Conservation (phyloP, 2,113 vertebrate species). For the Bos indicus region DNA sequence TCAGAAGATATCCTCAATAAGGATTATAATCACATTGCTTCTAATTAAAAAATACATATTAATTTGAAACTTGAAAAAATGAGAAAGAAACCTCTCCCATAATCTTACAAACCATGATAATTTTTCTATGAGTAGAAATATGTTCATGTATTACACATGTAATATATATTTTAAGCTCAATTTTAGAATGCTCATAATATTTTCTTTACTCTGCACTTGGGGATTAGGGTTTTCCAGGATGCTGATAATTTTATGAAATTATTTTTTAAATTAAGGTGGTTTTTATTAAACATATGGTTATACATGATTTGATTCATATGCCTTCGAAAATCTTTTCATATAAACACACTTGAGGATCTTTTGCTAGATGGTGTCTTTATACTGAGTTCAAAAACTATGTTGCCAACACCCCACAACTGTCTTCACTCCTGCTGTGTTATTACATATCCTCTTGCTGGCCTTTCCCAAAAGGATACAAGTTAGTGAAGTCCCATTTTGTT, state of each 20-base stretch:
- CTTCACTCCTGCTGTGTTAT: too few species aligned
- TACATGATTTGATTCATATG: background rate
- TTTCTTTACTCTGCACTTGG: background rate
- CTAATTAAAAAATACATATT: background rate
- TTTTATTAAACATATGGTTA: background rate
- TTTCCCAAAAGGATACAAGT: background rate
- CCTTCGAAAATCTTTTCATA: background rate
- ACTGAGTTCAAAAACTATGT: background rate
- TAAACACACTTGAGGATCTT: background rate
- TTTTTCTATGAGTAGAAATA: background rate
- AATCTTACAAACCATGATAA: background rate
- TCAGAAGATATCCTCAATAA: background rate
- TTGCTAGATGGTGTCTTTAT: background rate
- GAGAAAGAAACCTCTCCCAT: background rate
- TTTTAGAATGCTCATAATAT: background rate
- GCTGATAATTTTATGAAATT: background rate
- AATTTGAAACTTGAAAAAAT: constrained; percentile 1
- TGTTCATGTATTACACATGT: background rate
- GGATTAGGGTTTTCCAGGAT: background rate
- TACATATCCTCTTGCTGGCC: background rate
- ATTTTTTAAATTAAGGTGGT: background rate
- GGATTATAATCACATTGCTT: background rate
- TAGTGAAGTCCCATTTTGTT: background rate
- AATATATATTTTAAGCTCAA: background rate
- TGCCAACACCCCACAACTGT: background rate